Percentiles rank a stretch among this genome's conserved stretches.
phyloP scores from a whole-genome alignment of 2,888 invertebrate genomes.

The Cactoblastis cactorum region DNA sequence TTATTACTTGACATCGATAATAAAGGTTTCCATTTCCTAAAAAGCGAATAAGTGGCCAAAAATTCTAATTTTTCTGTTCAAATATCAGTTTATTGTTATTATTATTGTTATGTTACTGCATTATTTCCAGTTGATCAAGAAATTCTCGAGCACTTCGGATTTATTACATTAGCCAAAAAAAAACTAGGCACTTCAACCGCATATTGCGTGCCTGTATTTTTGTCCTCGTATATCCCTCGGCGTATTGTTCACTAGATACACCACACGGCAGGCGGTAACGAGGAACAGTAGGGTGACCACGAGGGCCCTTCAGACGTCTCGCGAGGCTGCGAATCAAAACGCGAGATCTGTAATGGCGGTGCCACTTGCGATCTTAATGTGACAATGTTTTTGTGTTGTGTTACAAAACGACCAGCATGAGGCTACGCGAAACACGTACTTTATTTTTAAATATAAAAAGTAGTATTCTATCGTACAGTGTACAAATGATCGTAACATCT shows the following conservation, averaged over 20 bases:
- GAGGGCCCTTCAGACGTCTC: constrained; percentile 31
- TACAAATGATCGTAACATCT: too few species aligned
- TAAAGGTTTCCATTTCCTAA: too few species aligned
- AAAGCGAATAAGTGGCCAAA: too few species aligned
- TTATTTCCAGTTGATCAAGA: too few species aligned
- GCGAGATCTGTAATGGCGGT: constrained; percentile 37
- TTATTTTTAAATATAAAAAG: too few species aligned
- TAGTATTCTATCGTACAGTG: too few species aligned
- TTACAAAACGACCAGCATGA: not conserved
- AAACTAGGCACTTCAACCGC: not conserved
- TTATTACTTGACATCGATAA: too few species aligned
- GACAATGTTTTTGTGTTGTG: constrained; percentile 14
- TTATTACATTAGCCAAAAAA: not conserved
- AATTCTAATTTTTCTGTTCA: too few species aligned
- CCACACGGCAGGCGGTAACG: constrained; percentile 10
- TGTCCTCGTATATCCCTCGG: not conserved
- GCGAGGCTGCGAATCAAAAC: constrained; percentile 38
- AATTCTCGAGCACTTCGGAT: not conserved
- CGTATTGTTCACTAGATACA: constrained; percentile 7
- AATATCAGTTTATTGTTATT: too few species aligned
- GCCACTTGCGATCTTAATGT: constrained; percentile 34
- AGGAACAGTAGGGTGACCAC: constrained; percentile 32
- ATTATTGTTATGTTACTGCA: too few species aligned
- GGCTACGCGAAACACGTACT: too few species aligned
- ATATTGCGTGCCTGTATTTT: constrained; percentile 7